Base-by-base conservation (phyloP, 2,888 invertebrate genomes). In the Hoplodrina ambigua region DNA sequence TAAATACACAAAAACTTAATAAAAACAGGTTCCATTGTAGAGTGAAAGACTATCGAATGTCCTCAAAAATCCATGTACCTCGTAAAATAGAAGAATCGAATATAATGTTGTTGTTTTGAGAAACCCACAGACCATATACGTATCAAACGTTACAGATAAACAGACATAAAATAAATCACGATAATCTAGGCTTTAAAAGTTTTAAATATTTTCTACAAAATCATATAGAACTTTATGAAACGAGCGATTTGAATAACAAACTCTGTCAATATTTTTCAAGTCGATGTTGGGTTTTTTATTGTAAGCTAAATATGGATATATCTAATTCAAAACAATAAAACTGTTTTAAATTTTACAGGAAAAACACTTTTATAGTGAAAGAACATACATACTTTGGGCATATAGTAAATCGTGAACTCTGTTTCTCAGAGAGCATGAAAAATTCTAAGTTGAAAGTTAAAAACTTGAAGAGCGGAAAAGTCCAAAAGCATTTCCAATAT, bases 1-100 rank as follows among this genome's bases (percentile, higher is more conserved):
- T 88, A 88, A 87, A 70, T 74, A 77, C 67, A 59, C n/a, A 72
- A 74, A 70, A 68, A 55, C 20, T 65, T 58, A 50, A 54, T 65
- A 68, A 63, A 75, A 81, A 78, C 74, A 53, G 46, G 76, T 76
- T 78, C 25, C 49, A 56, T 25, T 19, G 17, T 57, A 66, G 70
- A 68, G 77, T 70, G 78, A 78, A 78, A 78, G 57, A 73, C 30
- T 64, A 63, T 44, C 30, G 30, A 69, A 69, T 69, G 56, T 55
- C 49, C 55, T 41, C 49, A 69, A 72, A 76, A 65, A 62, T 55
- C 49, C n/a, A 53, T 57, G 52, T 33, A 37, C 37, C 50, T 55
- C 63, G 44, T 66, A 64, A 60, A 71, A 55, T 68, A 73, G 17
- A 30, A 62, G 8, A 64, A 57, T 55, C 13, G 53, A 61, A 69